phyloP scores from a whole-genome alignment of 2,797 vertebrate species.

The Myripristis jacobus region DNA sequence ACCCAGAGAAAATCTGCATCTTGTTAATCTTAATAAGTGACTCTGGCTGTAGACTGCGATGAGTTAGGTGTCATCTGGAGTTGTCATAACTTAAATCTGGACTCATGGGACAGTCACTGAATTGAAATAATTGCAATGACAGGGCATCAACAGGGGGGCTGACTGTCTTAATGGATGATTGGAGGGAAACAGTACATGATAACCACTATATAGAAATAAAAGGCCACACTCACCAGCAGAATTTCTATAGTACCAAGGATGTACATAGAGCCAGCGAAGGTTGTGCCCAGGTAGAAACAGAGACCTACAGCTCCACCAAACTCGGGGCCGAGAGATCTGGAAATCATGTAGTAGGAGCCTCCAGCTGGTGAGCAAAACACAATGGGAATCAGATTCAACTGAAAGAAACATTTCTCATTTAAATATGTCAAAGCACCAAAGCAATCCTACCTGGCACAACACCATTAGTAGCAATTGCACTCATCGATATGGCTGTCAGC shows the following conservation, averaged over 20 bases:
- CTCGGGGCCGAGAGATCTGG: constrained; percentile 94
- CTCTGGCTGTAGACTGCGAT: too few species aligned
- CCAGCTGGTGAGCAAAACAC: constrained; percentile 83
- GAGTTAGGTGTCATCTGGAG: too few species aligned
- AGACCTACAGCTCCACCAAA: constrained; percentile 97
- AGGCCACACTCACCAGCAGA: constrained; percentile 86
- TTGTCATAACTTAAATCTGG: too few species aligned
- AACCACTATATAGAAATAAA: too few species aligned
- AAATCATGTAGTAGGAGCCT: constrained; percentile 98
- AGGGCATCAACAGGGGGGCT: too few species aligned
- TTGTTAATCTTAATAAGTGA: too few species aligned
- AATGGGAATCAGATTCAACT: background rate
- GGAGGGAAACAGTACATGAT: too few species aligned
- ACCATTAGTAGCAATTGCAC: constrained; percentile 97
- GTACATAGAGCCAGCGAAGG: constrained; percentile 98
- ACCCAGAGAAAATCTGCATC: too few species aligned
- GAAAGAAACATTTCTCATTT: background rate
- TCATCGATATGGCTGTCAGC: constrained; percentile 99
- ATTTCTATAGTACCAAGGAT: constrained; percentile 98
- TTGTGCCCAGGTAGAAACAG: constrained; percentile 96
- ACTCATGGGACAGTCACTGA: too few species aligned
- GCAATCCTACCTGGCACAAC: constrained; percentile 93
- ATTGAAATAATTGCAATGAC: too few species aligned
- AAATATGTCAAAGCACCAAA: background rate
- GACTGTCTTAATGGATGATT: too few species aligned